Conservation (phyloP, 2,113 vertebrate species). For the Tragelaphus imberbis region DNA sequence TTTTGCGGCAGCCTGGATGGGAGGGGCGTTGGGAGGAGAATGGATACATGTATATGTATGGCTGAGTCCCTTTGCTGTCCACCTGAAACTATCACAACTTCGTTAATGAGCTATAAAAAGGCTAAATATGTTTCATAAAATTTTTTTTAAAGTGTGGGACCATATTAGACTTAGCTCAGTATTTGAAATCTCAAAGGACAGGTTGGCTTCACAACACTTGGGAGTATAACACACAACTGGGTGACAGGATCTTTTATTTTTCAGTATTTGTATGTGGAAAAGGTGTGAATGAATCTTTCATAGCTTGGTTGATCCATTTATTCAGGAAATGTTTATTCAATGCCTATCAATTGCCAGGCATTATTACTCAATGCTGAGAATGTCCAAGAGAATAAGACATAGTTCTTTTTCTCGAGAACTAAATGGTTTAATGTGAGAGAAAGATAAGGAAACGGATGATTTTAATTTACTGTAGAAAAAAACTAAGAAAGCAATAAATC, state of each 20-base stretch:
- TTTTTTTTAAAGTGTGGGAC: background rate
- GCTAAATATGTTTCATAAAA: background rate
- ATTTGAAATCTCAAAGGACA: conserved; percentile 11
- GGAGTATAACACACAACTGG: background rate
- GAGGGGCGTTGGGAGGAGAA: background rate
- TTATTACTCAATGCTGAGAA: background rate
- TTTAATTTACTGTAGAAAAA: background rate
- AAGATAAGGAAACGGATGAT: background rate
- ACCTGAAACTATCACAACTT: background rate
- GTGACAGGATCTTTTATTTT: background rate
- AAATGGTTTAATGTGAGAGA: background rate
- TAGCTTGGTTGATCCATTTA: background rate
- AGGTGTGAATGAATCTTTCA: background rate
- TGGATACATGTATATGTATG: background rate
- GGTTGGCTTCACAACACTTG: background rate
- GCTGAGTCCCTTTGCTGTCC: background rate
- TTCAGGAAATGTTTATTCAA: background rate
- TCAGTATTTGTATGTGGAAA: background rate
- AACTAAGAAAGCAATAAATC: background rate
- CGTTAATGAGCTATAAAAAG: background rate
- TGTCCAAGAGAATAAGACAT: background rate
- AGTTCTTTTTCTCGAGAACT: background rate
- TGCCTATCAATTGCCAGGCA: background rate
- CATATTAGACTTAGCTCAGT: background rate
- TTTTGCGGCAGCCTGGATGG: background rate